Base-by-base conservation (phyloP, 2,888 invertebrate species). In the Tinea semifulvella region DNA sequence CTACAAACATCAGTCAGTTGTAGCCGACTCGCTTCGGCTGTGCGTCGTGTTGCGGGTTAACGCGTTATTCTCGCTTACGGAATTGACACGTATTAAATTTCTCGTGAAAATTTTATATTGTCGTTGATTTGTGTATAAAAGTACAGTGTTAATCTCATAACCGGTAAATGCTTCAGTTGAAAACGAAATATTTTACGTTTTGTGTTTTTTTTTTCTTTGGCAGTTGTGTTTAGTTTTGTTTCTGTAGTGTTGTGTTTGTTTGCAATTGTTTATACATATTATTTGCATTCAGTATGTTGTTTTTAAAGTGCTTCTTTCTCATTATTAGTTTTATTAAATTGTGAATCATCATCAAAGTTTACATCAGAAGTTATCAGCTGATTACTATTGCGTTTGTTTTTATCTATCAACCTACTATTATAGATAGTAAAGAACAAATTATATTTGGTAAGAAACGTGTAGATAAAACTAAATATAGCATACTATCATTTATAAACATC, bases 21-120 rank as follows among this genome's bases (percentile, higher is more conserved):
- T 57, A 55, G 63, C 61, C 63, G 68, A 73, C 63, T 63, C 67
- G 68, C 58, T 66, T 68, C 56, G 63, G 56, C 5, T 55, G 69
- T 53, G 63, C 58, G 77, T 60, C 51, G 61, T 55, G 58, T 61
- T n/a, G n/a, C 50, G 43, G n/a, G 48, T 44, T 45, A 48, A 53
- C 49, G 51, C 51, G 52, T 8, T 8, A 16, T 25, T 16, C n/a
- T 54, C 53, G 50, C 49, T 54, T 51, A 54, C 57, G 57, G 60
- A 60, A 65, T 58, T 68, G 67, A 70, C 79, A 79, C 79, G 73
- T 79, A 77, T 80, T 77, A 68, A 75, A 75, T 80, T 80, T 79
- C 72, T 70, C 70, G 70, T 60, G 68, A 73, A 79, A 80, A 71
- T 77, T 79, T 74, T 77, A 74, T 79, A 76, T 74, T 52, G 79